These are phyloP conservation scores for Meteorus cinctellus DNA, from an alignment of 2,888 invertebrate species.

Conservation along the genomic window DNA sequence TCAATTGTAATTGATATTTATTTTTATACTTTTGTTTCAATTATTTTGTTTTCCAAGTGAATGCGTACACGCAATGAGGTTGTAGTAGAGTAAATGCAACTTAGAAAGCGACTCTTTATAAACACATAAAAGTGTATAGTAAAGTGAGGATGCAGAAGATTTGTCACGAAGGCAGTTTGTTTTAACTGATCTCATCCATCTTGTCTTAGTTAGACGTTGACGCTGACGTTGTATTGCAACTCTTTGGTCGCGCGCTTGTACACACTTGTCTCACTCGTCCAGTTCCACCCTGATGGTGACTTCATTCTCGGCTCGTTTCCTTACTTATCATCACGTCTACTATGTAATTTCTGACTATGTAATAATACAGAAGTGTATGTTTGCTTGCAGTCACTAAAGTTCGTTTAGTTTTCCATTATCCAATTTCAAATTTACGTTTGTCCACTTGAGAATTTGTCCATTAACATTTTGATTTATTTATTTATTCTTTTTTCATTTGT, in stretches of 20 bases:
- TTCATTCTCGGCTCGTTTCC: constrained; percentile 44
- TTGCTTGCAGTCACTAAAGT: no score
- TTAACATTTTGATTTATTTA: constrained; percentile 2
- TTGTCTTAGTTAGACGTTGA: constrained; percentile 61
- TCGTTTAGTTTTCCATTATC: no score
- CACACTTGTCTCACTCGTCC: constrained; percentile 42
- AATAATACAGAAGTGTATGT: neutral
- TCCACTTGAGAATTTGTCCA: no score
- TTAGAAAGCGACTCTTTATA: neutral
- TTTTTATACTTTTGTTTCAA: no score
- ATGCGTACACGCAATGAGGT: no score
- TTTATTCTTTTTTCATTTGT: neutral
- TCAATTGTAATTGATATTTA: no score
- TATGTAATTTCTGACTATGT: neutral
- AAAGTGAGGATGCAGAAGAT: constrained; percentile 67
- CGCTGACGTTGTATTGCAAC: constrained; percentile 28
- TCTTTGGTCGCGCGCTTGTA: constrained; percentile 1
- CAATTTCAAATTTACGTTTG: no score
- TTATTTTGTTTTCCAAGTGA: no score
- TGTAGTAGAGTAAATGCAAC: no score
- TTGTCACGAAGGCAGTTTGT: constrained; percentile 72
- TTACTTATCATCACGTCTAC: constrained; percentile 3
- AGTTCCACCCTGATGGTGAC: constrained; percentile 42
- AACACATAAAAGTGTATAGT: constrained; percentile 12
- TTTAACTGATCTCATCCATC: constrained; percentile 73